Percentiles rank a stretch among this genome's conserved stretches.
Conservation (phyloP, 2,888 invertebrate genomes). For the Gandaritis pyraliata region DNA sequence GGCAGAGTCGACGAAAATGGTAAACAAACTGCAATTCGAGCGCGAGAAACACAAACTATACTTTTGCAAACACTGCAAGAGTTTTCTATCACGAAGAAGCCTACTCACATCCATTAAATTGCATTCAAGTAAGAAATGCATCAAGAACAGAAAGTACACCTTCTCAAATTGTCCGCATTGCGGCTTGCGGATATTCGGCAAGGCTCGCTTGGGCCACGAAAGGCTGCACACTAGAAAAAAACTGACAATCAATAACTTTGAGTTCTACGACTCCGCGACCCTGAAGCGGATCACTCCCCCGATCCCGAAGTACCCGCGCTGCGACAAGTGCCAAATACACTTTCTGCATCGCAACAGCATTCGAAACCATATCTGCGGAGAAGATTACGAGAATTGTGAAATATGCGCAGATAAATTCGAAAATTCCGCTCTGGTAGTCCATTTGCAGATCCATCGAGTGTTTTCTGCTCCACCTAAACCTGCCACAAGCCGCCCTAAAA, state of each 20-base stretch:
- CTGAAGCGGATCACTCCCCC: constrained; percentile 41
- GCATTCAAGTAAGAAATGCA: constrained; percentile 32
- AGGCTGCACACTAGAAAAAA: constrained; percentile 34
- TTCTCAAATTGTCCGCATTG: constrained; percentile 49
- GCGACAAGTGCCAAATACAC: constrained; percentile 49
- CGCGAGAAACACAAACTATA: constrained; percentile 13
- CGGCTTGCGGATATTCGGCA: constrained; percentile 43
- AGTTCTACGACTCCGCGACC: constrained; percentile 43
- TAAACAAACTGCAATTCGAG: constrained; percentile 20
- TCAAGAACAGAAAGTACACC: neutral
- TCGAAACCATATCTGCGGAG: constrained; percentile 43
- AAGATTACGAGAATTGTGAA: constrained; percentile 43
- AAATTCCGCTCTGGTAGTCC: constrained; percentile 45
- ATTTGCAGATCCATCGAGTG: constrained; percentile 52
- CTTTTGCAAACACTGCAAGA: constrained; percentile 39
- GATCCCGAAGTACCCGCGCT: constrained; percentile 45
- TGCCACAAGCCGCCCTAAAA: constrained; percentile 3
- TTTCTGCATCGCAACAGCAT: constrained; percentile 36
- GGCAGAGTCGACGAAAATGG: constrained; percentile 7
- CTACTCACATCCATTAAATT: neutral
- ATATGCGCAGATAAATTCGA: constrained; percentile 51
- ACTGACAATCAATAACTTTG: constrained; percentile 46
- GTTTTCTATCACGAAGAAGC: constrained; percentile 22
- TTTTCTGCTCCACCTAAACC: neutral
- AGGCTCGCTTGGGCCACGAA: neutral